These are phyloP conservation scores for Sylvia atricapilla DNA, from an alignment of 2,113 vertebrate genomes.

Conservation along the genomic window DNA sequence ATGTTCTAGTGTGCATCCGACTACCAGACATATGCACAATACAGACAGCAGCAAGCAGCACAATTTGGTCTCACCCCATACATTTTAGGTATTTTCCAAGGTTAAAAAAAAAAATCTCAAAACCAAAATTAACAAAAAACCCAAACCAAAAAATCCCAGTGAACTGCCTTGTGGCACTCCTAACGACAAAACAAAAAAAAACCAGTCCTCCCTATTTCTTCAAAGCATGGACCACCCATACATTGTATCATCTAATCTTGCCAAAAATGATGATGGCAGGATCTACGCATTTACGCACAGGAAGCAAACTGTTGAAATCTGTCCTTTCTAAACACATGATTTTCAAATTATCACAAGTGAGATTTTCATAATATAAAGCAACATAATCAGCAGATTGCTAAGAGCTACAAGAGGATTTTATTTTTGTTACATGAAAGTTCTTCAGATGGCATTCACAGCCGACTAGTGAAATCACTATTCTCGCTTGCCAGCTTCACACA, in stretches of 20 bases:
- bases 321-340: not conserved
- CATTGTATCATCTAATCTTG: not conserved
- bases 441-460: not conserved
- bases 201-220: not conserved
- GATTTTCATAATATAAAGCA: not conserved
- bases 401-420: not conserved
- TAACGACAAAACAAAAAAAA: not conserved
- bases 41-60: not conserved
- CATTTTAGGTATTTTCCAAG: not conserved
- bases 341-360: slow-evolving; percentile 5
- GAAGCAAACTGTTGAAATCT: not conserved
- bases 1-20: not conserved
- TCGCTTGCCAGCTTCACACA: not conserved
- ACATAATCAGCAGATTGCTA: not conserved
- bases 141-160: not conserved
- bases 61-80: not conserved
- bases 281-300: not conserved
- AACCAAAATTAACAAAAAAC: not conserved
- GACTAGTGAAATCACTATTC: not conserved
- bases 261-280: not conserved
- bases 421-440: not conserved
- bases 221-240: not conserved
- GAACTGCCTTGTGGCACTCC: not conserved
- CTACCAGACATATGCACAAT: not conserved
- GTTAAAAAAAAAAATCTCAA: not conserved